phyloP scores from a whole-genome alignment of 2,797 vertebrate species.

The Xenops minutus region DNA sequence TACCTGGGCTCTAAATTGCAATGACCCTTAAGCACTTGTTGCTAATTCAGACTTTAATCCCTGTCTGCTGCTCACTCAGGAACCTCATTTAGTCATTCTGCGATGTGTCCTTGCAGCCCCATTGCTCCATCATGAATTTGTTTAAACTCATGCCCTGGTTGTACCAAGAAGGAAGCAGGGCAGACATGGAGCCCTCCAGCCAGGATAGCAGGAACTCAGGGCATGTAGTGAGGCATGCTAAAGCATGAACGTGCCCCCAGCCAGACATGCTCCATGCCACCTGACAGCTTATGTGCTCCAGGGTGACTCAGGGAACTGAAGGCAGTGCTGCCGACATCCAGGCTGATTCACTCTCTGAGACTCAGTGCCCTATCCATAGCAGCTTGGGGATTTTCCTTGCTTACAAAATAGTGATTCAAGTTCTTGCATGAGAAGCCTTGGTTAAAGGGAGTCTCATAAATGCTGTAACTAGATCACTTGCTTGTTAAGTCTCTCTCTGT shows the following conservation, averaged over 20 bases:
- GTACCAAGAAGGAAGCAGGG: neutral
- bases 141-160: neutral
- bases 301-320: neutral
- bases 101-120: neutral
- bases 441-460: neutral
- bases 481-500: neutral
- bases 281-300: fast-evolving
- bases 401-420: neutral
- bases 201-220: neutral
- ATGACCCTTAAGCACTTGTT: neutral
- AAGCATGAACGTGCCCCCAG: neutral
- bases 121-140: neutral
- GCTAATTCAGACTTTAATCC: neutral
- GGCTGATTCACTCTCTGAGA: neutral
- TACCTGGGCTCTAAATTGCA: neutral
- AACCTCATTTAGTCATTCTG: neutral
- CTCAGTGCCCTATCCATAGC: neutral
- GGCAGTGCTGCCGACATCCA: neutral
- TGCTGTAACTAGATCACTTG: neutral
- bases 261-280: fast-evolving
- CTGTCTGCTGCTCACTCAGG: neutral
- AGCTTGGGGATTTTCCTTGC: neutral
- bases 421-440: neutral
- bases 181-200: neutral
- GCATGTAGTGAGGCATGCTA: fast-evolving